A percentile compares a stretch with the other conserved stretches of the same genome.
Evolutionary conservation across 2,113 vertebrate genomes (phyloP).

Genomic region (Xenus cinereus): DNA sequence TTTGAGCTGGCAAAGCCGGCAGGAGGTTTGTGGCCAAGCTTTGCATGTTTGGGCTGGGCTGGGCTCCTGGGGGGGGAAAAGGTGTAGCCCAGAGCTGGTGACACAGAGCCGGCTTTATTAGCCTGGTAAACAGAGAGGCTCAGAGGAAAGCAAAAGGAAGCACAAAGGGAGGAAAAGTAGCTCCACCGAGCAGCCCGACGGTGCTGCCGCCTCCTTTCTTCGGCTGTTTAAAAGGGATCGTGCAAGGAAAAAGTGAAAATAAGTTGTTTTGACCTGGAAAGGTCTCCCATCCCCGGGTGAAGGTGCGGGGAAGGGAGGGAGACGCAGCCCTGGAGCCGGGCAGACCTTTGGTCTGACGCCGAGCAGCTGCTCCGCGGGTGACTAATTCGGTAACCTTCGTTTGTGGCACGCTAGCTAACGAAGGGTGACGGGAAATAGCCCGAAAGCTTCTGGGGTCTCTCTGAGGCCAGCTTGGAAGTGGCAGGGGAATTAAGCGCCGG

Average conservation of each 20-base stretch:
- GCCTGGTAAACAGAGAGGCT: background rate
- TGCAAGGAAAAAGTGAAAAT: background rate
- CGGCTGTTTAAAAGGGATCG: fast-evolving
- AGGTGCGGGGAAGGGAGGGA: background rate
- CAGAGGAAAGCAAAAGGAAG: background rate
- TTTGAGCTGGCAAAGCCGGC: background rate
- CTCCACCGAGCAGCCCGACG: fast-evolving
- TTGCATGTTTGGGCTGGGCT: conserved; percentile 13
- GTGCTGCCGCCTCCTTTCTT: background rate
- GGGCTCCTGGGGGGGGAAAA: background rate
- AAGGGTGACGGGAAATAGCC: background rate
- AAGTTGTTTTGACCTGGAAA: background rate
- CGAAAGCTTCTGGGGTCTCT: background rate
- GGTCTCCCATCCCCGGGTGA: background rate
- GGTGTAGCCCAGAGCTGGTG: background rate
- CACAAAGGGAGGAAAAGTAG: background rate
- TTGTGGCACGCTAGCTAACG: background rate
- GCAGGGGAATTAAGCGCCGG: background rate
- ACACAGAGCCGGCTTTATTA: background rate
- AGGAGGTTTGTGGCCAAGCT: background rate
- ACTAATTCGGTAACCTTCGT: background rate
- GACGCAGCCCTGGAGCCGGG: background rate
- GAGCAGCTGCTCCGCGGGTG: conserved; percentile 10
- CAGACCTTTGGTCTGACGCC: background rate
- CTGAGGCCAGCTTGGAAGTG: background rate